phyloP scores from a whole-genome alignment of 2,888 invertebrate genomes.

The Diogma glabrata region DNA sequence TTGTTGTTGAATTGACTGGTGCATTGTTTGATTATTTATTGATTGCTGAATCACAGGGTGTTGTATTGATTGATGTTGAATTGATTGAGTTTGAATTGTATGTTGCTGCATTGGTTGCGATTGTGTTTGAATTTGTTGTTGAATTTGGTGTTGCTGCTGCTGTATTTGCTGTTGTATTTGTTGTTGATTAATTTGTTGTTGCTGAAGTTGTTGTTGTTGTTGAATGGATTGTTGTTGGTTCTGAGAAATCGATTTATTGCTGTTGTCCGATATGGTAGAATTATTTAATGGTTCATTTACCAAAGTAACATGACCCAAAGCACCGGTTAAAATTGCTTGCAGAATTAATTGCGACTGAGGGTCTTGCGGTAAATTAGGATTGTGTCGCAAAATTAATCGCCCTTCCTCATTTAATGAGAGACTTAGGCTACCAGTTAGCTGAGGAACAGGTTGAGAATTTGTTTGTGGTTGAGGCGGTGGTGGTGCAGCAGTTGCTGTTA shows the following conservation, averaged over 20 bases:
- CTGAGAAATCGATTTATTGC: constrained; percentile 7
- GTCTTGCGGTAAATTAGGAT: constrained; percentile 45
- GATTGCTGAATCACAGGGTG: constrained; percentile 11
- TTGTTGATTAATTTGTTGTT: neutral
- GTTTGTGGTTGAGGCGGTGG: constrained; percentile 17
- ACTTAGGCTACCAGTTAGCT: constrained; percentile 50
- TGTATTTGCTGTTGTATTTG: constrained; percentile 14
- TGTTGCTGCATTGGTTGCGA: constrained; percentile 3
- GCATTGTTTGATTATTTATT: too few species aligned
- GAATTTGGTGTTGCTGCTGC: constrained; percentile 4
- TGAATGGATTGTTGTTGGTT: constrained; percentile 6
- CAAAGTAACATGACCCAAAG: constrained; percentile 35
- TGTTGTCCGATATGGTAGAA: neutral
- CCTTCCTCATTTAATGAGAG: constrained; percentile 55
- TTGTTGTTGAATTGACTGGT: constrained; percentile 12
- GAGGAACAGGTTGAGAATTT: constrained; percentile 40
- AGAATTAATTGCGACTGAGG: constrained; percentile 36
- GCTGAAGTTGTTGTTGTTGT: constrained; percentile 6
- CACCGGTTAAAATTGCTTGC: constrained; percentile 35
- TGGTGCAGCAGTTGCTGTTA: constrained; percentile 3
- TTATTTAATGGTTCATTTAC: constrained; percentile 29
- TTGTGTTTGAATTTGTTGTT: constrained; percentile 10
- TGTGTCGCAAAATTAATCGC: constrained; percentile 51
- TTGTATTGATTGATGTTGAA: constrained; percentile 13
- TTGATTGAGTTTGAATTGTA: constrained; percentile 18